These are phyloP conservation scores for Drosophila subsilvestris DNA, from an alignment of 2,888 invertebrate species.

Conservation along the genomic window DNA sequence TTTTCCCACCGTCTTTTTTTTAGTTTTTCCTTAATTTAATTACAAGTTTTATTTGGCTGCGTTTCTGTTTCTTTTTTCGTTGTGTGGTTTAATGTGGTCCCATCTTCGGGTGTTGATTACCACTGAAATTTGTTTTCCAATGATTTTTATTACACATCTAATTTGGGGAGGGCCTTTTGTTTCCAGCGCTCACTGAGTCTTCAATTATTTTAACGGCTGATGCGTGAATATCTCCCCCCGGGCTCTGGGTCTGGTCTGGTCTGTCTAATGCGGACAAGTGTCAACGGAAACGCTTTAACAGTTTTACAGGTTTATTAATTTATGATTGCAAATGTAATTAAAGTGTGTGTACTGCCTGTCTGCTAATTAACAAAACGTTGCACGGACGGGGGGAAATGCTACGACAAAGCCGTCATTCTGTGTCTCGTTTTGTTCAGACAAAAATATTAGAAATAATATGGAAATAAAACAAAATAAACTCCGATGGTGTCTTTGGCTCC, in stretches of 20 bases:
- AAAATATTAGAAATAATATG: no score
- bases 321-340: conserved; percentile 34
- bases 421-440: no score
- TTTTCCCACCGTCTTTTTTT: conserved; percentile 41
- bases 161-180: conserved; percentile 40
- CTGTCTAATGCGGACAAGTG: conserved; percentile 26
- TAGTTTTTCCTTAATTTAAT: conserved; percentile 68
- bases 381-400: not conserved
- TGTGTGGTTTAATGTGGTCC: conserved; percentile 69
- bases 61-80: conserved; percentile 14
- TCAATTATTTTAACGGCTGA: conserved; percentile 68
- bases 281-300: conserved; percentile 57
- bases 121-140: conserved; percentile 46
- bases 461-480: not conserved
- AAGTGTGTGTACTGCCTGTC: not conserved
- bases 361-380: conserved; percentile 19
- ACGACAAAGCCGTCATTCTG: no score
- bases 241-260: conserved; percentile 48
- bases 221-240: conserved; percentile 65
- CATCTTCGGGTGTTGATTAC: conserved; percentile 74
- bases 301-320: conserved; percentile 73
- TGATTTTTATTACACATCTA: conserved; percentile 59
- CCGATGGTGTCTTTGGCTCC: not conserved
- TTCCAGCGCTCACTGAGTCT: conserved; percentile 3
- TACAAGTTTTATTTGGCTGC: conserved; percentile 58